phyloP scores from a whole-genome alignment of 2,797 vertebrate species.

The Avahi laniger region DNA sequence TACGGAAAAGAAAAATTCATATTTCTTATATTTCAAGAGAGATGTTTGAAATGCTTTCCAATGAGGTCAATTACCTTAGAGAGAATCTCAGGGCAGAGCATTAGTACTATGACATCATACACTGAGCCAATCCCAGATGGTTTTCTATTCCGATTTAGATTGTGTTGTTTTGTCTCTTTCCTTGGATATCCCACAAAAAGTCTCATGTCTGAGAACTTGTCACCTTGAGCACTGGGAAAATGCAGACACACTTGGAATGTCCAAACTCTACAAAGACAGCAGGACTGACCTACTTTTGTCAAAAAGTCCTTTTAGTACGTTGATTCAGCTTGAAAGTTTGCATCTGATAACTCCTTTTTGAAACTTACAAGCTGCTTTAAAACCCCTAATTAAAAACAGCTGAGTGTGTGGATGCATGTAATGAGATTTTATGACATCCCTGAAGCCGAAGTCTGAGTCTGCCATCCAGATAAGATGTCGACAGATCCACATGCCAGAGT shows the following conservation, averaged over 20 bases:
- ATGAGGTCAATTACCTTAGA: background rate
- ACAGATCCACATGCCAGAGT: background rate
- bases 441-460: background rate
- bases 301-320: background rate
- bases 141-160: background rate
- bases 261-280: background rate
- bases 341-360: background rate
- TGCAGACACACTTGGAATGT: background rate
- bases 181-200: background rate
- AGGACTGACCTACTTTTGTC: background rate
- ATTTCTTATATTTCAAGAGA: background rate
- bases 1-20: background rate
- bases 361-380: background rate
- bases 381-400: background rate
- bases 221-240: background rate
- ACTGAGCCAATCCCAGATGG: background rate
- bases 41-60: background rate
- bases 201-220: background rate
- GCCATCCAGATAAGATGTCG: background rate
- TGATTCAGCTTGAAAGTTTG: background rate
- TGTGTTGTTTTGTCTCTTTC: background rate
- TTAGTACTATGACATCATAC: background rate
- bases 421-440: background rate
- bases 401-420: background rate
- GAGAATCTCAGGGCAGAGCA: background rate